These are phyloP conservation scores for Heliconius himera DNA, from an alignment of 1,140 invertebrate genomes.

Conservation along the genomic window DNA sequence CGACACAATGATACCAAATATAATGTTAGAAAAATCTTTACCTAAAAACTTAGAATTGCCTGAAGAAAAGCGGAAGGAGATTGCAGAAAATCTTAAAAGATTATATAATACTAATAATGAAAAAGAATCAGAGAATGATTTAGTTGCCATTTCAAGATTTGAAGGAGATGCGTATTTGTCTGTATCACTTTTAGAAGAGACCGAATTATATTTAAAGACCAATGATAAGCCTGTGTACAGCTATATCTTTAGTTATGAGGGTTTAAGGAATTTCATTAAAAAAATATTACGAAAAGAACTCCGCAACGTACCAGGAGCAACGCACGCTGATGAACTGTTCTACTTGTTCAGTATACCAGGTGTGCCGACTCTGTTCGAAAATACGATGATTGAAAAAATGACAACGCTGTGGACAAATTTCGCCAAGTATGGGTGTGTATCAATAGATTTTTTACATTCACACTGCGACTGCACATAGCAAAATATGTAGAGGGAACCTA, in stretches of 20 bases:
- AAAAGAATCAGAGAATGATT: constrained; percentile 36
- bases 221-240: constrained; percentile 60
- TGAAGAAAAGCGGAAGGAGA: constrained; percentile 39
- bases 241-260: constrained; percentile 60
- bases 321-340: constrained; percentile 72
- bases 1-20: constrained; percentile 47
- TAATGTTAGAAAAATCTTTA: constrained; percentile 52
- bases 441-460: neutral
- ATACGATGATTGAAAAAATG: constrained; percentile 59
- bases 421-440: constrained; percentile 68
- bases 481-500: no score
- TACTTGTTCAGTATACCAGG: constrained; percentile 61
- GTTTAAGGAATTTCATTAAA: constrained; percentile 57
- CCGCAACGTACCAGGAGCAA: constrained; percentile 48
- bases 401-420: constrained; percentile 74
- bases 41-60: constrained; percentile 58
- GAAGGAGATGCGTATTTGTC: constrained; percentile 58
- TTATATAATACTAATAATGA: constrained; percentile 52
- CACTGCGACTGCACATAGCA: no score
- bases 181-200: constrained; percentile 54
- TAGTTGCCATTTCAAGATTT: constrained; percentile 49
- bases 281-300: constrained; percentile 29
- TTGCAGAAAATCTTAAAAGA: constrained; percentile 43
- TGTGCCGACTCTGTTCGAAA: constrained; percentile 53
- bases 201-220: constrained; percentile 52